A percentile compares a stretch with the other conserved stretches of the same genome.
Conservation (phyloP, 2,888 invertebrate species). For the Nebria brevicollis region DNA sequence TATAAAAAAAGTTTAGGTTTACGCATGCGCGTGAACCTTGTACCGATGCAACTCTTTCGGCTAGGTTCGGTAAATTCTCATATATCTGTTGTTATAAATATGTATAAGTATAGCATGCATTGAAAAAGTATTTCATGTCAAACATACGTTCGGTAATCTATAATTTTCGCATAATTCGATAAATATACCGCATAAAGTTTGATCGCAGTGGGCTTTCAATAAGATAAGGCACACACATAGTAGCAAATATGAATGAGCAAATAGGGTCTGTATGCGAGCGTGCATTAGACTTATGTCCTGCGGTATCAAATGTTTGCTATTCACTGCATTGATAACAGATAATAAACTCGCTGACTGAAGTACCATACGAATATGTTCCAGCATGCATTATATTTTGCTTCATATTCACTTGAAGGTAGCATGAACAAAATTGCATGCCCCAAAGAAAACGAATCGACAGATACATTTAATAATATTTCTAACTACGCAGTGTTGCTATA, state of each 20-base stretch:
- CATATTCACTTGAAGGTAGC: background rate
- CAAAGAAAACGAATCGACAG: too few species aligned
- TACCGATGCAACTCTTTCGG: too few species aligned
- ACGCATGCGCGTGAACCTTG: too few species aligned
- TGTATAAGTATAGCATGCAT: background rate
- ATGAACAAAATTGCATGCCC: background rate
- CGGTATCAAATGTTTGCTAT: background rate
- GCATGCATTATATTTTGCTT: background rate
- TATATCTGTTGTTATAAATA: background rate
- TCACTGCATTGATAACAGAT: slow-evolving; percentile 1
- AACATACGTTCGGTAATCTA: background rate
- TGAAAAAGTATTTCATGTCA: background rate
- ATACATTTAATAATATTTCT: too few species aligned
- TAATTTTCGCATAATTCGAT: slow-evolving; percentile 1
- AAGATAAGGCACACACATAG: background rate
- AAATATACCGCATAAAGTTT: background rate
- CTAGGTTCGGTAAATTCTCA: too few species aligned
- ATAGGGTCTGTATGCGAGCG: background rate
- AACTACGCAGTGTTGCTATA: too few species aligned
- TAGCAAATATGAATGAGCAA: background rate
- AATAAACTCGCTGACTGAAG: background rate
- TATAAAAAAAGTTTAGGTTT: too few species aligned
- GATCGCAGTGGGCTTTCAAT: background rate
- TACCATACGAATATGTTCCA: background rate
- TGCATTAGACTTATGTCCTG: background rate